phyloP scores from a whole-genome alignment of 2,113 vertebrate genomes.

The Salvelinus alpinus region DNA sequence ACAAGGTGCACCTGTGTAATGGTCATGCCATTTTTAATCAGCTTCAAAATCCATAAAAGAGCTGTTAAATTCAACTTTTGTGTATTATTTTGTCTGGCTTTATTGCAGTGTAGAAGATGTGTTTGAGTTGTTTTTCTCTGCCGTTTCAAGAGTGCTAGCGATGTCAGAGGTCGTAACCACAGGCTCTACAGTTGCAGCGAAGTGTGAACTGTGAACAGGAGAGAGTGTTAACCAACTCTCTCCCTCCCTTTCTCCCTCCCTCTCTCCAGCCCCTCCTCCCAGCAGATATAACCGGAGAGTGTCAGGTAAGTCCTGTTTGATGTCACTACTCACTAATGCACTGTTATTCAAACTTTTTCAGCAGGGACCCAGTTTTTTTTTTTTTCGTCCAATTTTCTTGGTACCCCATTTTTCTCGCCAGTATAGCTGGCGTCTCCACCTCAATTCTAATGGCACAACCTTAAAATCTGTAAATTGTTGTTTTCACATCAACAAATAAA shows the following conservation, averaged over 20 bases:
- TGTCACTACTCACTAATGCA: not conserved
- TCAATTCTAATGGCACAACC: too few species aligned
- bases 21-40: too few species aligned
- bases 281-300: slow-evolving; percentile 92
- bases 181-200: slow-evolving; percentile 6
- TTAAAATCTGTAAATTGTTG: too few species aligned
- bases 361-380: too few species aligned
- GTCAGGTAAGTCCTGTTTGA: slow-evolving; percentile 82
- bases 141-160: not conserved
- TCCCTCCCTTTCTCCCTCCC: slow-evolving; percentile 47
- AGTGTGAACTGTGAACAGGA: slow-evolving; percentile 4
- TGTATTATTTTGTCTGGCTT: slow-evolving; percentile 1
- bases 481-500: too few species aligned
- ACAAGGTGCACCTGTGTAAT: too few species aligned
- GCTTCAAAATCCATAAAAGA: too few species aligned
- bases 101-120: not conserved
- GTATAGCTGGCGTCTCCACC: too few species aligned
- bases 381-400: too few species aligned
- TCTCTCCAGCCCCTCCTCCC: slow-evolving; percentile 82
- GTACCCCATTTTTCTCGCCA: too few species aligned
- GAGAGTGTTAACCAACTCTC: slow-evolving; percentile 20
- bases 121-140: not conserved
- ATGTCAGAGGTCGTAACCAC: slow-evolving; percentile 5
- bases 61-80: too few species aligned
- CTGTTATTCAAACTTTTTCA: too few species aligned